Conservation (phyloP, 2,888 invertebrate species). For the Pyralis farinalis region DNA sequence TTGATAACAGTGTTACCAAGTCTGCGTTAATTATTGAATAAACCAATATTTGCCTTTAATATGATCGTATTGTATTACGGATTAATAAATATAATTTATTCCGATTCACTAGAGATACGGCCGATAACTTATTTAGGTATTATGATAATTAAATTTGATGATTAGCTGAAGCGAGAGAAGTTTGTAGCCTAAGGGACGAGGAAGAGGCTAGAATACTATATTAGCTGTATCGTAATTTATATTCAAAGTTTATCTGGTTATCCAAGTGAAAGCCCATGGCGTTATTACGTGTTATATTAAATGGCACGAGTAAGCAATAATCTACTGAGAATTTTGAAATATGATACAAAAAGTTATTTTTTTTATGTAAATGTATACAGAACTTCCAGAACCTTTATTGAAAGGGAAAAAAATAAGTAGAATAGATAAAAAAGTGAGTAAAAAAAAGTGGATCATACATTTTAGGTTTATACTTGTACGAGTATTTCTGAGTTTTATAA, state of each 20-base stretch:
- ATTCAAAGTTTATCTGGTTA: not conserved
- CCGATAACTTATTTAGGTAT: conserved; percentile 1
- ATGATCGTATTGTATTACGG: not conserved
- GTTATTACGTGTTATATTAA: too few species aligned
- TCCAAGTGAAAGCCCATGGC: not conserved
- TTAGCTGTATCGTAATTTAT: not conserved
- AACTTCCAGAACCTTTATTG: too few species aligned
- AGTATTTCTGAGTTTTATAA: too few species aligned
- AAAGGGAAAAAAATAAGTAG: too few species aligned
- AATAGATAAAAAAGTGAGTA: too few species aligned
- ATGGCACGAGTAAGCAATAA: too few species aligned
- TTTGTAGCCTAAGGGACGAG: not conserved
- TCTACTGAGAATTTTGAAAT: too few species aligned
- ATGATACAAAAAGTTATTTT: too few species aligned
- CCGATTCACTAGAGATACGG: not conserved
- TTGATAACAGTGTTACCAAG: not conserved
- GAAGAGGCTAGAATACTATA: not conserved
- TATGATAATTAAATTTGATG: not conserved
- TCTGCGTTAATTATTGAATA: not conserved
- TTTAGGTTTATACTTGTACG: too few species aligned
- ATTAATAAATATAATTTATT: conserved; percentile 1
- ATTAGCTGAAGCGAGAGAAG: not conserved
- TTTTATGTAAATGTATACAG: too few species aligned
- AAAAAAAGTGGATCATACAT: too few species aligned
- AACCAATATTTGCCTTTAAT: not conserved